Percentiles rank a stretch among this genome's conserved stretches.
phyloP scores from a whole-genome alignment of 1,140 invertebrate species.

The Anastrepha obliqua region DNA sequence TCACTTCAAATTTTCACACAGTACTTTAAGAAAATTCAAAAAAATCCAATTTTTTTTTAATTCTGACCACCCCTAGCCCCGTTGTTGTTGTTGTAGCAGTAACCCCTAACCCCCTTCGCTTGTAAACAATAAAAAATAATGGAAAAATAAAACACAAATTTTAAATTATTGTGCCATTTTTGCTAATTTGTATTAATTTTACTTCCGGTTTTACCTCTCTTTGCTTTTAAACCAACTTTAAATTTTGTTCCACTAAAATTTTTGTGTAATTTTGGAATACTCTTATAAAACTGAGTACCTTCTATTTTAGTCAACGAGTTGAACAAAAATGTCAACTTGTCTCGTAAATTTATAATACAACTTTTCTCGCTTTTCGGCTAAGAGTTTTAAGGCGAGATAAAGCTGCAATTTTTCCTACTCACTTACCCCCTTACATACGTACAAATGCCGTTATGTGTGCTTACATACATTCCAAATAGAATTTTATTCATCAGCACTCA shows the following conservation, averaged over 20 bases:
- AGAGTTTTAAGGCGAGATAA: constrained; percentile 6
- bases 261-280: not conserved
- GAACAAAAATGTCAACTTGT: not conserved
- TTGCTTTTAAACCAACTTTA: not conserved
- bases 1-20: too few relatives aligned
- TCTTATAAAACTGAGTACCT: not conserved
- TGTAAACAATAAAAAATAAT: too few relatives aligned
- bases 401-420: not conserved
- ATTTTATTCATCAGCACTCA: not conserved
- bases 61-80: too few relatives aligned
- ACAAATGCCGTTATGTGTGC: not conserved
- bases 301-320: not conserved
- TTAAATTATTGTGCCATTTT: too few relatives aligned
- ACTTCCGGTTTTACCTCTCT: not conserved
- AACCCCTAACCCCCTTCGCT: too few relatives aligned
- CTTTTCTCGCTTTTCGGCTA: not conserved
- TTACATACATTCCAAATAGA: not conserved
- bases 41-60: too few relatives aligned
- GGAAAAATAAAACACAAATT: too few relatives aligned
- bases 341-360: not conserved
- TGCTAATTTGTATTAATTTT: not conserved
- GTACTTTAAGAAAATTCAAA: too few relatives aligned
- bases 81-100: too few relatives aligned
- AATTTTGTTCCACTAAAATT: not conserved
- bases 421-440: not conserved